Evolutionary conservation across 2,113 vertebrate genomes (phyloP).

Genomic region (Siniperca knerii): DNA sequence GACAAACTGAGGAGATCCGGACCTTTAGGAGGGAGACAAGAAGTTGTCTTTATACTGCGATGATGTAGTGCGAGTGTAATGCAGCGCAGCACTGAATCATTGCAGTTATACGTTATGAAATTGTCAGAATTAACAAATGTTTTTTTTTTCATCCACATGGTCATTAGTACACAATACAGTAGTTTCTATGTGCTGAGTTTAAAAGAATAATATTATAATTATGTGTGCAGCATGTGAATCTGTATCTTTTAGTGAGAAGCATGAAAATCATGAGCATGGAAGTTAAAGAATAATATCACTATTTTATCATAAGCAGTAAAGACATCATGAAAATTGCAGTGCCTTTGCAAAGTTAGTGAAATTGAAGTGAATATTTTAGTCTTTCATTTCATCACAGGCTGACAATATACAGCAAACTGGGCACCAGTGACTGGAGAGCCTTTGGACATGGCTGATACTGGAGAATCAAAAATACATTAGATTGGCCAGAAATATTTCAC

Average conservation of each 20-base stretch:
- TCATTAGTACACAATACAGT: conserved; percentile 11
- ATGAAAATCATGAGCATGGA: conserved; percentile 25
- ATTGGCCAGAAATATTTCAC: conserved; percentile 51
- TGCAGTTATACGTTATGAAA: background rate
- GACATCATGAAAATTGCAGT: conserved; percentile 53
- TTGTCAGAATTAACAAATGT: conserved; percentile 25
- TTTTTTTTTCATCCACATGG: conserved; percentile 18
- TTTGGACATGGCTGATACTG: conserved; percentile 39
- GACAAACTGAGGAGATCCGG: conserved; percentile 56
- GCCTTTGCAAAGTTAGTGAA: conserved; percentile 44
- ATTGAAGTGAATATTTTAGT: conserved; percentile 69
- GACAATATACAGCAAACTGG: conserved; percentile 33
- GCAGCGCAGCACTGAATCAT: background rate
- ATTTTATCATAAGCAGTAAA: conserved; percentile 60
- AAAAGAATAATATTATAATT: conserved; percentile 7
- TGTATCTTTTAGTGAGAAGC: conserved; percentile 4
- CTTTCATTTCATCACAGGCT: conserved; percentile 52
- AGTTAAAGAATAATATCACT: conserved; percentile 56
- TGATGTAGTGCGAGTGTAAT: background rate
- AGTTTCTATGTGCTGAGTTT: background rate
- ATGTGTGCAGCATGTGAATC: conserved; percentile 22
- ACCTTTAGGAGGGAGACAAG: conserved; percentile 37
- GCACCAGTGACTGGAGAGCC: conserved; percentile 25
- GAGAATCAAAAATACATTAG: conserved; percentile 68
- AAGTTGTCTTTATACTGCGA: conserved; percentile 9